Percentiles rank a stretch among this genome's conserved stretches.
Conservation (phyloP, 2,888 invertebrate genomes). For the Caenorhabditis afra region DNA sequence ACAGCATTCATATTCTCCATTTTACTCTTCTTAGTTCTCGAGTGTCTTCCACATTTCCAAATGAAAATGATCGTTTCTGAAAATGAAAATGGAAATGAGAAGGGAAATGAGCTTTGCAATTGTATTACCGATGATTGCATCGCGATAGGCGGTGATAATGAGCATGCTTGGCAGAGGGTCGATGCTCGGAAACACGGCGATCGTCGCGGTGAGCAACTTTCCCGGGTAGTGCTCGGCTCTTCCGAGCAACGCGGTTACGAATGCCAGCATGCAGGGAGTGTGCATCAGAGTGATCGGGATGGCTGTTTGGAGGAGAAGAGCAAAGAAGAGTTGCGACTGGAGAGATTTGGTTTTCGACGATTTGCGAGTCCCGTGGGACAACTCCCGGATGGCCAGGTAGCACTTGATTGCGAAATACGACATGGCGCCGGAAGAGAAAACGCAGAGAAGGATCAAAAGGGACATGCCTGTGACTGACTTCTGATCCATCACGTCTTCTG, state of each 20-base stretch:
- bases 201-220: conserved; percentile 8
- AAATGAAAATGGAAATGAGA: no score
- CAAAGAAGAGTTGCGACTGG: conserved; percentile 35
- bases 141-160: conserved; percentile 25
- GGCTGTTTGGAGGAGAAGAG: conserved; percentile 14
- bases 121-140: background rate
- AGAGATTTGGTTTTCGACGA: conserved; percentile 3
- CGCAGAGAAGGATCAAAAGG: conserved; percentile 3
- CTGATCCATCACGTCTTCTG: background rate
- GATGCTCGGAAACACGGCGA: conserved; percentile 6
- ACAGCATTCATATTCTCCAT: no score
- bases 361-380: background rate
- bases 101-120: no score
- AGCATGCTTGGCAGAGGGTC: conserved; percentile 19
- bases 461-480: background rate
- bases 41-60: background rate
- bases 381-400: conserved; percentile 9
- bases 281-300: conserved; percentile 27
- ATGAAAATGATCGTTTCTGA: background rate
- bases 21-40: background rate
- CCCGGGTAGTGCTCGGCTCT: conserved; percentile 5
- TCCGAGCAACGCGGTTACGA: background rate
- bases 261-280: conserved; percentile 7
- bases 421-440: conserved; percentile 12
- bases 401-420: conserved; percentile 9